These are phyloP conservation scores for Dynastes maya DNA, from an alignment of 2,888 invertebrate species.

Conservation along the genomic window DNA sequence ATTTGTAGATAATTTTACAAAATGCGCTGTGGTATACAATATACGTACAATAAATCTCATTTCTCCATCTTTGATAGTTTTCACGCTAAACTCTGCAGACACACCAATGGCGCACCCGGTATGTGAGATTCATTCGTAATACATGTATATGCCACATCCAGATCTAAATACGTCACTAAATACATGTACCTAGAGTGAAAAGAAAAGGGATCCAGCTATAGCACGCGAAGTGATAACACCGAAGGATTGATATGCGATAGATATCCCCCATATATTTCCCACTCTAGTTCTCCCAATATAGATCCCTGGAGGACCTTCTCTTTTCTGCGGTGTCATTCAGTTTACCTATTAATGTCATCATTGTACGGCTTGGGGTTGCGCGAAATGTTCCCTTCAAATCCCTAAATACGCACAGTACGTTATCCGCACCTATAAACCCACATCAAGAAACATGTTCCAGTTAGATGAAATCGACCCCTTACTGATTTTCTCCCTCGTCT, in stretches of 20 bases:
- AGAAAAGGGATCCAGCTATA: neutral
- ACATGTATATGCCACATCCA: neutral
- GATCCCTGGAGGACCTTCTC: conserved; percentile 28
- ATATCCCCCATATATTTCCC: conserved; percentile 31
- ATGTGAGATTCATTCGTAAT: too few relatives aligned
- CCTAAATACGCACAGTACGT: conserved; percentile 35
- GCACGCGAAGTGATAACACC: conserved; percentile 15
- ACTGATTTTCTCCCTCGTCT: conserved; percentile 25
- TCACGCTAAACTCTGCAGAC: too few relatives aligned
- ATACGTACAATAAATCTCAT: too few relatives aligned
- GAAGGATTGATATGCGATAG: conserved; percentile 20
- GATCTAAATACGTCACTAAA: conserved; percentile 1
- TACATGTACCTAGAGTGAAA: conserved; percentile 2
- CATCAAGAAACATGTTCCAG: conserved; percentile 29
- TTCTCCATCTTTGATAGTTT: too few relatives aligned
- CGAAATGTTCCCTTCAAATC: conserved; percentile 37
- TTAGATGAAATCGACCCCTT: conserved; percentile 25
- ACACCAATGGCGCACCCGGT: too few relatives aligned
- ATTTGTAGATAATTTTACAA: too few relatives aligned
- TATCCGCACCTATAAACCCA: conserved; percentile 40
- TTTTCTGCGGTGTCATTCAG: conserved; percentile 38
- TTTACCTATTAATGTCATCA: conserved; percentile 50
- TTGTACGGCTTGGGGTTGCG: conserved; percentile 32
- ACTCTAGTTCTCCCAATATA: conserved; percentile 30
- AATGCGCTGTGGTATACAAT: too few relatives aligned